Base-by-base conservation (phyloP, 2,888 invertebrate genomes). In the Rambutsinella grinnellia region DNA sequence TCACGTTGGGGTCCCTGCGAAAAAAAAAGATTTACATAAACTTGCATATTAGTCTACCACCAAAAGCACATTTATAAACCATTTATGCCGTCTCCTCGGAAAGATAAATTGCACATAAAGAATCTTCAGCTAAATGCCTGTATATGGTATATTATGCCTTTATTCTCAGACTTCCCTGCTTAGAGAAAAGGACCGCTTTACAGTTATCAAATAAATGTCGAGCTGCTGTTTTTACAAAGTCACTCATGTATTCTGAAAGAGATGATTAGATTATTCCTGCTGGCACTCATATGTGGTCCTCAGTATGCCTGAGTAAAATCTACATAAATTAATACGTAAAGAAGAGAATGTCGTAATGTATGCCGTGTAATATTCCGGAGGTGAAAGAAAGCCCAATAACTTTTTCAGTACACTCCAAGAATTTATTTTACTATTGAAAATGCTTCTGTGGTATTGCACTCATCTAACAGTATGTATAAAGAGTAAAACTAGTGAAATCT, bases 1-100 rank as follows among this genome's bases (percentile, higher is more conserved):
- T 80, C 65, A 75, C 74, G 68, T 83, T 83, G 44, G 83, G 83
- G 72, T 83, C 83, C 24, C 83, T 83, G 67, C 36, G 13, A 13
- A 36, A 36, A n/a, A 36, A 36, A 5, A 5, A 53, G 17, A 21
- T 53, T 53, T 53, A 19, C 19, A 19, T 53, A 53, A 53, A 53
- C 21, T 8, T 13, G 36, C 36, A 36, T 36, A 36, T 13, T 36
- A n/a, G n/a, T n/a, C 6, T 36, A 36, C 36, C 36, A 13, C 36
- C 5, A 36, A 5, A 36, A 8, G 36, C 36, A 13, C 36, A 36
- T 36, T 36, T n/a, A n/a, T n/a, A n/a, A n/a, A n/a, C n/a, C n/a
- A n/a, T n/a, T 36, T 36, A 36, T 36, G 6, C 13, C 13, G 13
- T 5, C 36, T 36, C 36, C 36, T 36, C 36, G 5, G 36, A 36